phyloP scores from a whole-genome alignment of 2,113 vertebrate genomes.

The Notiomystis cincta region DNA sequence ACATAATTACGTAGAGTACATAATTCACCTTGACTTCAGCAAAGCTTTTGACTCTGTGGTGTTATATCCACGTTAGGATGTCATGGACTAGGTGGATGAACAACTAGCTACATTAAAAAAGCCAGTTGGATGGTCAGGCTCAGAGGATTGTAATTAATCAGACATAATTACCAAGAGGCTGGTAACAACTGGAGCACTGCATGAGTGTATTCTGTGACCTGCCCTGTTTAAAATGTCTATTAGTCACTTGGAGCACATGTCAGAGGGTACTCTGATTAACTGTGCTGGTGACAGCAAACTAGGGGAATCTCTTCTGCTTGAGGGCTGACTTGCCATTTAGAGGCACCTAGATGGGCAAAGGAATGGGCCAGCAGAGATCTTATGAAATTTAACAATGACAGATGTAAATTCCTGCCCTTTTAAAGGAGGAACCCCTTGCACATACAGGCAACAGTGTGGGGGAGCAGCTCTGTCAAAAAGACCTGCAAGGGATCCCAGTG shows the following conservation, averaged over 20 bases:
- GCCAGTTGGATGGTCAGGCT: neutral
- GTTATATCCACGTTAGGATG: neutral
- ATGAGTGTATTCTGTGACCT: neutral
- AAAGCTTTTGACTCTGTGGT: neutral
- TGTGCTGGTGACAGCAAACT: neutral
- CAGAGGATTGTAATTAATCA: neutral
- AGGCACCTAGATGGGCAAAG: neutral
- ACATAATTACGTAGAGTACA: neutral
- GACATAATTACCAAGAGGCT: neutral
- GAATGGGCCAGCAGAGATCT: neutral
- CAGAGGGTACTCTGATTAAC: neutral
- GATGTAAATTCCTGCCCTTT: neutral
- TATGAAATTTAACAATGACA: neutral
- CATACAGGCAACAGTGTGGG: accelerated
- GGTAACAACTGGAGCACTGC: neutral
- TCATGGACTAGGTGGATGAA: neutral
- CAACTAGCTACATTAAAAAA: neutral
- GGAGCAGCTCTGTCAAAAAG: neutral
- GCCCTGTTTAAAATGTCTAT: neutral
- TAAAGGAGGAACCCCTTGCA: neutral
- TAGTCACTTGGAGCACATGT: neutral
- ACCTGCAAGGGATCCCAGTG: accelerated
- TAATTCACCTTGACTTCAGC: neutral
- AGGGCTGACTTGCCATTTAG: neutral
- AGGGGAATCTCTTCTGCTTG: neutral